Evolutionary conservation across 1,140 invertebrate genomes (phyloP).

Genomic region (Phymastichus coffea): DNA sequence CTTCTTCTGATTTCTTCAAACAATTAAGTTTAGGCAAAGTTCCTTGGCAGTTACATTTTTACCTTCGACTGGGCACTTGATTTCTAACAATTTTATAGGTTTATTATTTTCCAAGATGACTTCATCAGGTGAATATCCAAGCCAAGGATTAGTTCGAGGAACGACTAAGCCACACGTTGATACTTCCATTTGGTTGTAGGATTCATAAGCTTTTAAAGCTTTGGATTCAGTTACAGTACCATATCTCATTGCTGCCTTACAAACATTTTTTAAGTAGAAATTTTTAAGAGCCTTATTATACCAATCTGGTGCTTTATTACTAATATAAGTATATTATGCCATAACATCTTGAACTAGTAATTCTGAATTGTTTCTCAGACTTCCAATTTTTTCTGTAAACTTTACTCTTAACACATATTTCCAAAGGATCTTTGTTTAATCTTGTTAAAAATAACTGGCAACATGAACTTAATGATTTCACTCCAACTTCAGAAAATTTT

Average conservation of each 20-base stretch:
- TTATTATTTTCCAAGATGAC: conserved; percentile 18
- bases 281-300: conserved; percentile 16
- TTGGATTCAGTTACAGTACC: conserved; percentile 12
- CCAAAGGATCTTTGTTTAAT: too few species aligned
- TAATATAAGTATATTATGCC: conserved; percentile 14
- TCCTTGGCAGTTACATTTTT: conserved; percentile 16
- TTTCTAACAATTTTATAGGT: conserved; percentile 24
- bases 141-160: conserved; percentile 17
- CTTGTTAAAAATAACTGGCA: too few species aligned
- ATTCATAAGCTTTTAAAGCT: conserved; percentile 8
- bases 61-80: conserved; percentile 30
- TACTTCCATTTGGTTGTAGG: neutral
- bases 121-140: conserved; percentile 27
- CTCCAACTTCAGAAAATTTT: too few species aligned
- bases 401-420: neutral
- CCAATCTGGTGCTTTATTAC: conserved; percentile 23
- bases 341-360: conserved; percentile 1
- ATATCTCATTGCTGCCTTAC: neutral
- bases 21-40: conserved; percentile 11
- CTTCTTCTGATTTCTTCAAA: neutral
- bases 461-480: too few species aligned
- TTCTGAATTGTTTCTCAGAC: conserved; percentile 2
- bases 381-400: neutral
- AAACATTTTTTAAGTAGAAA: conserved; percentile 14
- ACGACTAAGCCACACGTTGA: conserved; percentile 11